These are phyloP conservation scores for Myripristis murdjan DNA, from an alignment of 2,797 vertebrate genomes.

Conservation along the genomic window DNA sequence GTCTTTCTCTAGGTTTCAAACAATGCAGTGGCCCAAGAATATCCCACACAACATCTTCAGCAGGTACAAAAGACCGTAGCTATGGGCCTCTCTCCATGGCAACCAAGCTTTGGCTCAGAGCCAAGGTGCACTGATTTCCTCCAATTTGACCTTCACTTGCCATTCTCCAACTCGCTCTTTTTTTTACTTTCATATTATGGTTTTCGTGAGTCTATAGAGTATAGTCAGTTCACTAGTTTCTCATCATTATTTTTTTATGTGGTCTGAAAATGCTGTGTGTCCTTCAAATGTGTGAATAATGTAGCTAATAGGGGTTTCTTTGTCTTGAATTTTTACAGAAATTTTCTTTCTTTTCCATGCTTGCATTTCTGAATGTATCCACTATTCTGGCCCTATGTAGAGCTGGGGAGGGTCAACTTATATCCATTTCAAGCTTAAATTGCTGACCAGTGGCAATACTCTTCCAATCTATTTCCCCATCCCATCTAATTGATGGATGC, in stretches of 20 bases:
- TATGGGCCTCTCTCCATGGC: conserved; percentile 50
- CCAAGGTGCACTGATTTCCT: conserved; percentile 8
- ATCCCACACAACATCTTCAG: conserved; percentile 1
- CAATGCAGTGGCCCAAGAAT: neutral
- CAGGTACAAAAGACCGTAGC: conserved; percentile 1
- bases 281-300: conserved; percentile 1
- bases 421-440: conserved; percentile 5
- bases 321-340: neutral
- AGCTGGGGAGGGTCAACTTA: neutral
- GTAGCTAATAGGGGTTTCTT: neutral
- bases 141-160: conserved; percentile 5
- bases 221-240: neutral
- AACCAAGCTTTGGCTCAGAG: conserved; percentile 37
- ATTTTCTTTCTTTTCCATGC: neutral
- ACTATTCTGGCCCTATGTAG: neutral
- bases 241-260: conserved; percentile 16
- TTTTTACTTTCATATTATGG: neutral
- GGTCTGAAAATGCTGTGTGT: conserved; percentile 13
- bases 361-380: neutral
- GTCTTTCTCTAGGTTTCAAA: conserved; percentile 1
- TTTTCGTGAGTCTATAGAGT: neutral
- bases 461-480: conserved; percentile 20
- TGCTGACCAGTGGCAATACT: conserved; percentile 48
- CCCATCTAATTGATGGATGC: conserved; percentile 62
- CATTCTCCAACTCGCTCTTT: neutral